phyloP scores from a whole-genome alignment of 2,113 vertebrate genomes.

The Cyanocitta stelleri region DNA sequence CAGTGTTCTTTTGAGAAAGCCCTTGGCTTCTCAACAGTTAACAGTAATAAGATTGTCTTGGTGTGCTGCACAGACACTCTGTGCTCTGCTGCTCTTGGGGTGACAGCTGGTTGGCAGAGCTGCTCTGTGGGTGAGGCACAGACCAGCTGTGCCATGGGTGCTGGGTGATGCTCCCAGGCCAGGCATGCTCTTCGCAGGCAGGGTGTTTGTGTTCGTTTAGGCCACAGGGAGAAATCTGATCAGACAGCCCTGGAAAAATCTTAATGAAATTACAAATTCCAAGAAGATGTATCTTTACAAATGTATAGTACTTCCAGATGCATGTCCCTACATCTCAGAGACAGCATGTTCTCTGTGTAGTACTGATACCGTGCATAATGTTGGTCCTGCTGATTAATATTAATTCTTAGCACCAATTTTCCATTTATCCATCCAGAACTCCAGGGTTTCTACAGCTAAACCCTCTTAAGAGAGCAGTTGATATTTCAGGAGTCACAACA shows the following conservation, averaged over 20 bases:
- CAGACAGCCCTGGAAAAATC: background rate
- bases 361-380: background rate
- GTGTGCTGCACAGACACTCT: background rate
- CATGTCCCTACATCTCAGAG: background rate
- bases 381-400: background rate
- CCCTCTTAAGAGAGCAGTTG: background rate
- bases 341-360: background rate
- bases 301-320: background rate
- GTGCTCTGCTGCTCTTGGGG: background rate
- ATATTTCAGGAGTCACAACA: background rate
- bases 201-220: background rate
- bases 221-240: background rate
- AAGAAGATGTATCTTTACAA: background rate
- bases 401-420: background rate
- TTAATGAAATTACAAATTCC: background rate
- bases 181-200: background rate
- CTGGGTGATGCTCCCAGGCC: background rate
- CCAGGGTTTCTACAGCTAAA: background rate
- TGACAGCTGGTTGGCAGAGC: background rate
- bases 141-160: background rate
- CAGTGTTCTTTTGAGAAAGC: background rate
- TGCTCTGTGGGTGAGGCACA: background rate
- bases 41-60: background rate
- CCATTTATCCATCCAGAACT: background rate
- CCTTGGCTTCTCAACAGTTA: background rate